These are phyloP conservation scores for Calameuta pallipes DNA, from an alignment of 2,888 invertebrate genomes.

Conservation along the genomic window DNA sequence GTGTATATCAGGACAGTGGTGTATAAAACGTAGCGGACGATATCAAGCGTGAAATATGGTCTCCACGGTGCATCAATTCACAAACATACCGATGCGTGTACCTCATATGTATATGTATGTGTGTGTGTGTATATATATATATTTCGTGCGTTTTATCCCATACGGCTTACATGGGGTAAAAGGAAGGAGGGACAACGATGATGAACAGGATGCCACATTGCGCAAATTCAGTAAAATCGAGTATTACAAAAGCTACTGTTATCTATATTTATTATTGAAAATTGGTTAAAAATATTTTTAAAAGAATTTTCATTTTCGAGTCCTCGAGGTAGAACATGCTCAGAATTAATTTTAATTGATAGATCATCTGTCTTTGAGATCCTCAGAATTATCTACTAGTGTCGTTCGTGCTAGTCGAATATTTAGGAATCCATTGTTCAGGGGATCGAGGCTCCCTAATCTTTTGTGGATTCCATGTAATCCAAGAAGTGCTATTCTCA, in stretches of 20 bases:
- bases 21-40: neutral
- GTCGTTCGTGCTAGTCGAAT: neutral
- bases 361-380: neutral
- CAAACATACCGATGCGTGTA: neutral
- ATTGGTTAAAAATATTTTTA: neutral
- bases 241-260: neutral
- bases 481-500: neutral
- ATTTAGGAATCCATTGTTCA: neutral
- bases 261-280: neutral
- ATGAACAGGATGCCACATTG: neutral
- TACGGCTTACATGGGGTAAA: neutral
- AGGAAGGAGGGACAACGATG: neutral
- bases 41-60: neutral
- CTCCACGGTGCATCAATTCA: neutral
- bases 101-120: neutral
- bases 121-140: no score
- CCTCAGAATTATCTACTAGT: neutral
- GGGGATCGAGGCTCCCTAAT: neutral
- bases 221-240: neutral
- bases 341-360: neutral
- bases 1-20: neutral
- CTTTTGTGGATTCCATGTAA: neutral
- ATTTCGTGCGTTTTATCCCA: neutral
- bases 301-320: neutral
- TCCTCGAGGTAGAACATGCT: neutral